Percentiles rank a stretch among this genome's conserved stretches.
phyloP scores from a whole-genome alignment of 2,113 vertebrate species.

The Brevimyrus niger region DNA sequence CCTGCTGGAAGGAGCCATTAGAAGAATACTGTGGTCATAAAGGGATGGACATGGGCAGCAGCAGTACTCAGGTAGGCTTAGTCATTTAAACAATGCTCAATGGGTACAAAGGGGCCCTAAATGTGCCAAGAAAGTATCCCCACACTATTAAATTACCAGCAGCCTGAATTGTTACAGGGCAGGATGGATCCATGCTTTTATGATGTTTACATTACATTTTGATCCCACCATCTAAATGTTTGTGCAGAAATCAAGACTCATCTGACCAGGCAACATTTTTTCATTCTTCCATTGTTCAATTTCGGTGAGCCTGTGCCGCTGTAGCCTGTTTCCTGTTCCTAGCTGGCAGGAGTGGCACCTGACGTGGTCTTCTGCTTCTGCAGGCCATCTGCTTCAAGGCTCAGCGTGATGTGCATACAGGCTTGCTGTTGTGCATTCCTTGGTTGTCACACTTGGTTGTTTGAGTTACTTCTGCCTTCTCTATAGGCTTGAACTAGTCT shows the following conservation, averaged over 20 bases:
- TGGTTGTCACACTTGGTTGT: neutral
- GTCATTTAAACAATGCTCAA: too few species aligned
- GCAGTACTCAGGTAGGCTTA: too few species aligned
- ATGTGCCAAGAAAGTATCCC: too few species aligned
- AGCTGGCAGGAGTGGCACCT: neutral
- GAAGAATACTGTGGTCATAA: neutral
- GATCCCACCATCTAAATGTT: neutral
- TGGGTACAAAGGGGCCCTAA: too few species aligned
- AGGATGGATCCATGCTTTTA: neutral
- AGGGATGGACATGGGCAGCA: neutral
- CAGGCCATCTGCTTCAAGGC: neutral
- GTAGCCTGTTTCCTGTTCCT: neutral
- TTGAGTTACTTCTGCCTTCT: neutral
- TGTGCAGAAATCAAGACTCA: neutral
- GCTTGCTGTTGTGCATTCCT: neutral
- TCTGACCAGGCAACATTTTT: neutral
- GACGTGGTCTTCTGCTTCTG: neutral
- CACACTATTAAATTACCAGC: too few species aligned
- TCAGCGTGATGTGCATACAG: neutral
- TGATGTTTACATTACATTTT: neutral
- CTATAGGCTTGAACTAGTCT: neutral
- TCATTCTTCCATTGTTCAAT: neutral
- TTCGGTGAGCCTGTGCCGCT: neutral
- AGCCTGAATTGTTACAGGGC: too few species aligned
- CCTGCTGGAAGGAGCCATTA: neutral